Evolutionary conservation across 2,888 invertebrate genomes (phyloP).

Genomic region (Leptinotarsa tumamoca): DNA sequence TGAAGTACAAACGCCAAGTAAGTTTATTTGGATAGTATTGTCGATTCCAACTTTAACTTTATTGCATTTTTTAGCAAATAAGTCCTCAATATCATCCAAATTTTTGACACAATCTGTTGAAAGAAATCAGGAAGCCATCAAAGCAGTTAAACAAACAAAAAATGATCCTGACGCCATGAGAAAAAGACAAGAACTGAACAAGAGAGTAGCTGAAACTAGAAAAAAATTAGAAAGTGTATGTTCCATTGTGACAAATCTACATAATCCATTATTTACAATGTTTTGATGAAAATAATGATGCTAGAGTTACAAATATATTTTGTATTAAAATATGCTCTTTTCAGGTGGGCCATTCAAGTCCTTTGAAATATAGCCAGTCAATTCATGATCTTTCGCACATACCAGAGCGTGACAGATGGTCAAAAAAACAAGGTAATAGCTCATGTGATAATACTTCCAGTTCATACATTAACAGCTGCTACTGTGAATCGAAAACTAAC

Average conservation of each 20-base stretch:
- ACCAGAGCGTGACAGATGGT: conserved; percentile 68
- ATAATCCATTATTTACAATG: background rate
- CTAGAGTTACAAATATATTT: background rate
- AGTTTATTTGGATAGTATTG: conserved; percentile 28
- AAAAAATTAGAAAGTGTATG: conserved; percentile 89
- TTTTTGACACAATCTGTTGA: conserved; percentile 62
- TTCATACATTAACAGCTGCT: conserved; percentile 51
- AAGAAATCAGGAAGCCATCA: conserved; percentile 69
- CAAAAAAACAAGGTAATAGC: conserved; percentile 53
- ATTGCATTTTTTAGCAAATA: conserved; percentile 63
- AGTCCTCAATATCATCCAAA: conserved; percentile 76
- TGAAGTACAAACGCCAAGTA: conserved; percentile 51
- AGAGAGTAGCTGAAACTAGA: conserved; percentile 86
- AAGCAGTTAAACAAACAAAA: conserved; percentile 70
- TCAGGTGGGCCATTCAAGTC: conserved; percentile 83
- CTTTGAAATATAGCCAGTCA: conserved; percentile 86
- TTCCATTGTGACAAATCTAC: conserved; percentile 46
- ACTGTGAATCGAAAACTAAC: conserved; percentile 50
- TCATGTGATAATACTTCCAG: conserved; percentile 32
- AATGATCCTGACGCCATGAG: conserved; percentile 75
- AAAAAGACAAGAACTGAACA: conserved; percentile 82
- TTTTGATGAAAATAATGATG: background rate
- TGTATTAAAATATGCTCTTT: conserved; percentile 33
- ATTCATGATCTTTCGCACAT: conserved; percentile 86
- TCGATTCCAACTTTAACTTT: background rate